These are phyloP conservation scores for Hemibagrus wyckioides DNA, from an alignment of 2,113 vertebrate species.

Conservation along the genomic window DNA sequence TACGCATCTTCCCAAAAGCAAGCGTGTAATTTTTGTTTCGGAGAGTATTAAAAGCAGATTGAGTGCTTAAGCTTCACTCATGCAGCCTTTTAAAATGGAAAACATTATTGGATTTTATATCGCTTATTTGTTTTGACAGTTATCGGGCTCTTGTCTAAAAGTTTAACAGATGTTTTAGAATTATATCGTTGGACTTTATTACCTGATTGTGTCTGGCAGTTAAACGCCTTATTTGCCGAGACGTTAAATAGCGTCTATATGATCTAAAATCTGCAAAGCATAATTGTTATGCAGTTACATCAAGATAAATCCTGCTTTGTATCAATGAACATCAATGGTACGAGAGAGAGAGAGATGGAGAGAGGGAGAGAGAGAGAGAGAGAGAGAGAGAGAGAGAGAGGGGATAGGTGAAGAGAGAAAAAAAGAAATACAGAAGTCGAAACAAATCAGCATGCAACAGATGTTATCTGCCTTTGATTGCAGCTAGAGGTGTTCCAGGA, in stretches of 20 bases:
- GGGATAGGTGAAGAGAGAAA: too few relatives aligned
- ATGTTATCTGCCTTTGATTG: background rate
- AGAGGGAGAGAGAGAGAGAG: background rate
- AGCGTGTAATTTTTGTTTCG: slow-evolving; percentile 48
- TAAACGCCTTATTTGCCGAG: background rate
- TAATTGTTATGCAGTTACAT: background rate
- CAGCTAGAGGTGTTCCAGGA: background rate
- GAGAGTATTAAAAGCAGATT: slow-evolving; percentile 44
- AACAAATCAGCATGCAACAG: background rate
- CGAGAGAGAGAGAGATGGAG: background rate
- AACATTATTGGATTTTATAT: slow-evolving; percentile 30
- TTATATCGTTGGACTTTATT: background rate
- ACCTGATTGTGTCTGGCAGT: background rate
- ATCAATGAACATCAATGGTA: background rate
- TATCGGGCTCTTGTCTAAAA: background rate
- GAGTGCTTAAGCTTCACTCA: slow-evolving; percentile 19
- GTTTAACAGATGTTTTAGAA: slow-evolving; percentile 6
- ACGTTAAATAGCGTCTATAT: background rate
- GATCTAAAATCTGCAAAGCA: background rate
- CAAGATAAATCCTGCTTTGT: background rate
- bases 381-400: background rate
- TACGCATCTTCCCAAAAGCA: slow-evolving; percentile 19
- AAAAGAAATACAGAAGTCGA: background rate
- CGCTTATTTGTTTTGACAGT: slow-evolving; percentile 17
- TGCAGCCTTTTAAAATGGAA: background rate